A percentile compares a stretch with the other conserved stretches of the same genome.
phyloP scores from a whole-genome alignment of 2,797 vertebrate species.

The Pipistrellus nathusii region DNA sequence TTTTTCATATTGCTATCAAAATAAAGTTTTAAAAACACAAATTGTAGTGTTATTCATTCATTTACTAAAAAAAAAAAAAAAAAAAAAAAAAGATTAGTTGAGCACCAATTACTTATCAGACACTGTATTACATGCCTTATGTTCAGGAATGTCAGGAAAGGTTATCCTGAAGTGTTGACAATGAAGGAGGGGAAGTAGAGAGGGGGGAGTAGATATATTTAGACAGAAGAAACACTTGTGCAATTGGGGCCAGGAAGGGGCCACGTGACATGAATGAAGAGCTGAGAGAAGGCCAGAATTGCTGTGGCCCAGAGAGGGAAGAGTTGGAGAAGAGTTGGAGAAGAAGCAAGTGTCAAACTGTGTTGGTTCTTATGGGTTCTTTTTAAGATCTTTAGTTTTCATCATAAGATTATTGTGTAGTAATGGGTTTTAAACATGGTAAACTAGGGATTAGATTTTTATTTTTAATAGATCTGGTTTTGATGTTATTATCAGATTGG shows the following conservation, averaged over 20 bases:
- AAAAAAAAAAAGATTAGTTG: not conserved
- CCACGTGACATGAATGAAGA: rapidly evolving
- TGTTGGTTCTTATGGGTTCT: not conserved
- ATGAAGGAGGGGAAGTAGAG: not conserved
- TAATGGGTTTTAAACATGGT: not conserved
- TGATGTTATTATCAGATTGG: not conserved
- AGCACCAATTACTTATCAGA: not conserved
- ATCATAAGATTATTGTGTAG: not conserved
- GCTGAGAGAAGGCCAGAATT: not conserved
- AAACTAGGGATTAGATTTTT: not conserved
- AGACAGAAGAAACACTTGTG: not conserved
- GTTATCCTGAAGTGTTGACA: not conserved
- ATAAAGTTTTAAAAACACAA: constrained; percentile 12
- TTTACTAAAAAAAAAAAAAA: not conserved
- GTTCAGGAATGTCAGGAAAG: not conserved
- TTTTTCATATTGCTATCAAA: not conserved
- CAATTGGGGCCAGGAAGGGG: rapidly evolving
- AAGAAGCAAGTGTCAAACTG: not conserved
- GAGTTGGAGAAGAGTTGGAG: not conserved
- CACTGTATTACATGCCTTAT: not conserved
- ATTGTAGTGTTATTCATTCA: not conserved
- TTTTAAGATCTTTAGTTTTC: not conserved
- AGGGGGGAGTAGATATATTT: not conserved
- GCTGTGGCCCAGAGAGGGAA: not conserved
- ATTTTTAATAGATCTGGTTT: constrained; percentile 28